Base-by-base conservation (phyloP, 2,113 vertebrate species). In the Phocoena phocoena region DNA sequence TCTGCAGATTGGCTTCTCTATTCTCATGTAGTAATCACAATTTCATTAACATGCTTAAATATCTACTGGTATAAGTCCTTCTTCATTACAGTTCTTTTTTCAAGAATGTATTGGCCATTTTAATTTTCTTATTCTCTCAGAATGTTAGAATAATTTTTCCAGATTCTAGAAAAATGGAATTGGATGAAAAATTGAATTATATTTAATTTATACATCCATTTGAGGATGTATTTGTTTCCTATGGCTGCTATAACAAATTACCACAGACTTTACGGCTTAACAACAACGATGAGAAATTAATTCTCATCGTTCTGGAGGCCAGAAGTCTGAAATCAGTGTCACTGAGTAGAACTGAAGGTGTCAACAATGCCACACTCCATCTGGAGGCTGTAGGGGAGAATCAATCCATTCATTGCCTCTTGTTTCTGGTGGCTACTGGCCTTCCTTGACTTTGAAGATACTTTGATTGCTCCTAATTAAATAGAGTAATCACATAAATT, bases 41-140 rank as follows among this genome's bases (percentile, higher is more conserved):
- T 93, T 85, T 93, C n/a, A 67, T 87, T 65, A 73, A 94, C 55
- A n/a, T 15, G 55, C 38, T 94, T 73, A 55, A 74, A 89, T 89
- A 53, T 82, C 20, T 63, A 18, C 26, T 50, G 47, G 67, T 89
- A 18, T 15, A 63, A 77, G 8, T n/a, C n/a, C 21, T 28, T 93
- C 50, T 65, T 80, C 65, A 33, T 86, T 93, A 26, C 15, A 86
- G 17, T 86, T 93, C 28, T 53, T 74, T 53, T 68, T 10, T 26
- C 44, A 79, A 80, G 26, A 80, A 36, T 67, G 62, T 44, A 23
- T n/a, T 47, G 50, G 13, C 41, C n/a, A 73, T 88, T 88, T 47
- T 53, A 63, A 71, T 71, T 31, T 71, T 81, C n/a, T 62, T 79
- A 63, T 71, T 44, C 31, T 91, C 68, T 92, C 38, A 47, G 25